phyloP scores from a whole-genome alignment of 2,888 invertebrate species.

The Ariolimax columbianus region DNA sequence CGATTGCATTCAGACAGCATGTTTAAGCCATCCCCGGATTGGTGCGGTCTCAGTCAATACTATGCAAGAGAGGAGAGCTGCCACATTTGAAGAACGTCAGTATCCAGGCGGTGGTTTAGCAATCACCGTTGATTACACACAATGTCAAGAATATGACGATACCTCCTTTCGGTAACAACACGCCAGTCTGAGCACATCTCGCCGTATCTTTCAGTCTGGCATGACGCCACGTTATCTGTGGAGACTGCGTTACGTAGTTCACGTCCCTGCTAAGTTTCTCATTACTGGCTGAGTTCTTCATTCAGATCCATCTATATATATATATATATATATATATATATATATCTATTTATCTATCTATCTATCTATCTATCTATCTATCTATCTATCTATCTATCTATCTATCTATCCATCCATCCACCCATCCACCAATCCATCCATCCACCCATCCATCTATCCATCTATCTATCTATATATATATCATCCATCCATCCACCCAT shows the following conservation, averaged over 20 bases:
- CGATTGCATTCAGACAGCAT: too few species aligned
- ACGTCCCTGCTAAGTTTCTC: not conserved
- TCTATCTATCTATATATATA: not conserved
- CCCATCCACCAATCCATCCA: too few species aligned
- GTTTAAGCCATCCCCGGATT: too few species aligned
- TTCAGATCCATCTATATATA: not conserved
- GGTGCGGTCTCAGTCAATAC: not conserved
- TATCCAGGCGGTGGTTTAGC: constrained; percentile 9
- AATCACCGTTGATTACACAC: constrained; percentile 29
- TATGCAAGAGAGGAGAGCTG: not conserved
- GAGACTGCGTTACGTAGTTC: not conserved
- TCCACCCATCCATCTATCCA: not conserved
- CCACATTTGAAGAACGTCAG: constrained; percentile 1
- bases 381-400: not conserved
- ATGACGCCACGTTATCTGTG: not conserved
- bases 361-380: not conserved
- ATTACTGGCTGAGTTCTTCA: not conserved
- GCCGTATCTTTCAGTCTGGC: constrained; percentile 5
- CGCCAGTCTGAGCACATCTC: constrained; percentile 13
- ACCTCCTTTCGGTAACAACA: constrained; percentile 6
- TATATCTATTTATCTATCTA: not conserved
- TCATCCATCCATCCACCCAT: too few species aligned
- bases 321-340: not conserved
- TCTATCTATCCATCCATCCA: not conserved
- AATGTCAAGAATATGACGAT: constrained; percentile 13